Conservation (phyloP, 1,140 invertebrate genomes). For the Diachasmimorpha longicaudata region DNA sequence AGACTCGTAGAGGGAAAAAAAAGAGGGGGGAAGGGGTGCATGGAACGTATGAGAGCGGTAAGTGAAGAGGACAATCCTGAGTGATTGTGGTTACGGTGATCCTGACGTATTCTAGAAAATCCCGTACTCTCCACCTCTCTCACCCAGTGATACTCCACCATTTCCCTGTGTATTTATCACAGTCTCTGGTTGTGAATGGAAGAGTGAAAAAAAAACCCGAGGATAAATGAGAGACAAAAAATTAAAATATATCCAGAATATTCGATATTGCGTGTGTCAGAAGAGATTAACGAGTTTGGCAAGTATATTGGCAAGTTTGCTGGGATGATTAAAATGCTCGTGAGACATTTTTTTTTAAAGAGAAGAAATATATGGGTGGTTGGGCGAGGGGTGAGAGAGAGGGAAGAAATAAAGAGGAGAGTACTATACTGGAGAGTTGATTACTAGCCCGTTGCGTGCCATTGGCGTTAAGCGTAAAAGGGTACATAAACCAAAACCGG, state of each 20-base stretch:
- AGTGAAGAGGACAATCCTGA: conserved; percentile 60
- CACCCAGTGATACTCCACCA: neutral
- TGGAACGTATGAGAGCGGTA: conserved; percentile 60
- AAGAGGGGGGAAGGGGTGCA: no score
- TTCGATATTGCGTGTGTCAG: neutral
- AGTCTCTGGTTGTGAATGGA: neutral
- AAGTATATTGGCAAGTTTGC: neutral
- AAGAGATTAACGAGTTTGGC: neutral
- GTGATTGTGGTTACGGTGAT: conserved; percentile 60
- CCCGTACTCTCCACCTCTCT: conserved; percentile 14
- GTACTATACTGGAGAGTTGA: conserved; percentile 10
- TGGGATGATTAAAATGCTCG: conserved; percentile 11
- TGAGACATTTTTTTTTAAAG: neutral
- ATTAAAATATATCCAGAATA: neutral
- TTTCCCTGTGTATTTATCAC: neutral
- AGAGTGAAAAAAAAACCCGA: neutral
- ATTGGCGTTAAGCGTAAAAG: conserved; percentile 27
- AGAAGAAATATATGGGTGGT: no score
- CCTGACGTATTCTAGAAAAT: conserved; percentile 56
- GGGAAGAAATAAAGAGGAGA: conserved; percentile 10
- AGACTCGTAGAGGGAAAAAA: conserved; percentile 35
- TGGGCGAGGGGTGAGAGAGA: neutral
- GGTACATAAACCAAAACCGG: conserved; percentile 23
- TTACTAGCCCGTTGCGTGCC: conserved; percentile 19
- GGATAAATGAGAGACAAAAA: neutral